Percentiles rank a stretch among this genome's conserved stretches.
Evolutionary conservation across 30 jellyfish, hydroid and myxozoan genomes (phyloP).

Genomic region (Turritopsis rubra): DNA sequence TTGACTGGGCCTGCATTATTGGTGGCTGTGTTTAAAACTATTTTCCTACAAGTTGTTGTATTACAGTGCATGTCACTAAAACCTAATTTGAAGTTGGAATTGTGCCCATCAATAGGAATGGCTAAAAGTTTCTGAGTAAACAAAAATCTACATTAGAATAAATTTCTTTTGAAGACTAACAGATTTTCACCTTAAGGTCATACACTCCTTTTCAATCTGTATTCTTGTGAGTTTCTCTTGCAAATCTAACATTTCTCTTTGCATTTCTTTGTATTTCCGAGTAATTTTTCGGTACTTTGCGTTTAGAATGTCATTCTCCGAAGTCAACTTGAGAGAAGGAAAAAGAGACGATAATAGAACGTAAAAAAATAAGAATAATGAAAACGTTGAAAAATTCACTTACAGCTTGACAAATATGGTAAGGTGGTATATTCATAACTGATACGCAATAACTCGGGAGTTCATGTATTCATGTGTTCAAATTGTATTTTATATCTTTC

Average conservation of each 20-base stretch:
- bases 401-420: slow-evolving; percentile 29
- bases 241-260: slow-evolving; percentile 34
- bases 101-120: too few species aligned
- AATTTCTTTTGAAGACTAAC: background rate
- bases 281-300: slow-evolving; percentile 49
- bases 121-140: too few species aligned
- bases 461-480: too few species aligned
- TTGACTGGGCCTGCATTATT: background rate
- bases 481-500: too few species aligned
- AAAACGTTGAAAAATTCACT: background rate
- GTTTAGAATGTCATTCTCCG: slow-evolving; percentile 49
- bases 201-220: slow-evolving; percentile 14
- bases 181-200: slow-evolving; percentile 16
- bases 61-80: too few species aligned
- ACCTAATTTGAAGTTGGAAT: too few species aligned
- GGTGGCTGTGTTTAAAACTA: background rate
- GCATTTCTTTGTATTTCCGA: slow-evolving; percentile 40
- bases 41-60: too few species aligned
- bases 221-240: slow-evolving; percentile 26
- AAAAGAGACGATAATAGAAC: too few species aligned
- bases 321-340: slow-evolving; percentile 27
- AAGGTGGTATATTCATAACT: slow-evolving; percentile 25
- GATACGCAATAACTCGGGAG: background rate
- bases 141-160: background rate
- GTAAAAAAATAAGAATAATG: too few species aligned